These are phyloP conservation scores for Esperia sulphurella DNA, from an alignment of 2,888 invertebrate species.

Conservation along the genomic window DNA sequence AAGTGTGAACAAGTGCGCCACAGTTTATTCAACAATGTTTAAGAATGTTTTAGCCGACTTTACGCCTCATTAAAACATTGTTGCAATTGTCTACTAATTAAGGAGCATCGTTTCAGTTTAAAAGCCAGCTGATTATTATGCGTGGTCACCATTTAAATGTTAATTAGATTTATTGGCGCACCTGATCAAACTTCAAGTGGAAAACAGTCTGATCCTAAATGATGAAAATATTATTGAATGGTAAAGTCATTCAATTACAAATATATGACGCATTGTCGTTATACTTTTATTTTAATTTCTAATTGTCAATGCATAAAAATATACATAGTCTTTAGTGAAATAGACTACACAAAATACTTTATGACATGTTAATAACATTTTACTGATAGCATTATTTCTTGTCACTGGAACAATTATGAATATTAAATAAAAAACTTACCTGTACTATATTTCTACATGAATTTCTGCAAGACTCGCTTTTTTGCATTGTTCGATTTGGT, in stretches of 20 bases:
- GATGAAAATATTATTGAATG: not conserved
- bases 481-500: no score
- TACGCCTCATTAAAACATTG: constrained; percentile 53
- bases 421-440: no score
- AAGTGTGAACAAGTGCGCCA: constrained; percentile 57
- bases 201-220: not conserved
- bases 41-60: constrained; percentile 51
- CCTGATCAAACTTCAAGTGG: constrained; percentile 54
- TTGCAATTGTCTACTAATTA: constrained; percentile 69
- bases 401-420: no score
- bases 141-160: constrained; percentile 77
- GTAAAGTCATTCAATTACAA: not conserved
- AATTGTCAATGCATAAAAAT: no score
- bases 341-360: no score
- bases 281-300: not conserved
- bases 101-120: constrained; percentile 60
- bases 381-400: no score
- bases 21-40: constrained; percentile 32
- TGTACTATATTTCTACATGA: no score
- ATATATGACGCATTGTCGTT: not conserved
- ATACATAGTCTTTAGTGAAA: no score
- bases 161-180: constrained; percentile 71
- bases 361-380: no score
- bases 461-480: no score
- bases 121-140: constrained; percentile 73